phyloP scores from a whole-genome alignment of 2,797 vertebrate species.

The Xenops minutus region DNA sequence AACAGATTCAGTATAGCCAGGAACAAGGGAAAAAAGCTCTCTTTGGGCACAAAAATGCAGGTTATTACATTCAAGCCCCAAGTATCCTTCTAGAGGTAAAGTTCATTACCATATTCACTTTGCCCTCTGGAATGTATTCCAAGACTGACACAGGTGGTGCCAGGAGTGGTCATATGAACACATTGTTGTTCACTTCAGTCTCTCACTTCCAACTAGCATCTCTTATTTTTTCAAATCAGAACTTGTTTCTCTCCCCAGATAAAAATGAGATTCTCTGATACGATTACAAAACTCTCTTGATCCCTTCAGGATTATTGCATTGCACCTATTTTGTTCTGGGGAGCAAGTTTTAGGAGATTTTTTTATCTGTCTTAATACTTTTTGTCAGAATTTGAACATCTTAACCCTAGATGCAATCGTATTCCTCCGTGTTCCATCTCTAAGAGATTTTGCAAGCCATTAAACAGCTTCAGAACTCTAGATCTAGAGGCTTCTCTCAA shows the following conservation, averaged over 20 bases:
- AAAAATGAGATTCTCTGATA: neutral
- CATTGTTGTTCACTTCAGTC: neutral
- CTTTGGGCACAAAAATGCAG: neutral
- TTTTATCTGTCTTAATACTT: neutral
- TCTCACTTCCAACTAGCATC: neutral
- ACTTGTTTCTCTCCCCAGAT: neutral
- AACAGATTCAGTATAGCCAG: neutral
- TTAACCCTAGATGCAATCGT: neutral
- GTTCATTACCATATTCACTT: accelerated
- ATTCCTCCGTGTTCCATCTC: neutral
- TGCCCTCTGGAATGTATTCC: neutral
- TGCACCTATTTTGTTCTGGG: neutral
- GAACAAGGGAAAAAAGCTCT: neutral
- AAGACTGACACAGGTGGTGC: accelerated
- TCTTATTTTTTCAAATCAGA: neutral
- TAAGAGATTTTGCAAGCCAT: neutral
- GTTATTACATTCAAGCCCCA: neutral
- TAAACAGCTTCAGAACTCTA: neutral
- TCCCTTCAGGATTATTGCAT: neutral
- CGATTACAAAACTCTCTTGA: accelerated
- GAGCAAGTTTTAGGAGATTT: neutral
- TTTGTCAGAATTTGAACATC: neutral
- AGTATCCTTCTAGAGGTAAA: neutral
- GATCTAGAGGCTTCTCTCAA: neutral
- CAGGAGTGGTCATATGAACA: neutral